phyloP scores from a whole-genome alignment of 2,888 invertebrate genomes.

The Catonia carolina region DNA sequence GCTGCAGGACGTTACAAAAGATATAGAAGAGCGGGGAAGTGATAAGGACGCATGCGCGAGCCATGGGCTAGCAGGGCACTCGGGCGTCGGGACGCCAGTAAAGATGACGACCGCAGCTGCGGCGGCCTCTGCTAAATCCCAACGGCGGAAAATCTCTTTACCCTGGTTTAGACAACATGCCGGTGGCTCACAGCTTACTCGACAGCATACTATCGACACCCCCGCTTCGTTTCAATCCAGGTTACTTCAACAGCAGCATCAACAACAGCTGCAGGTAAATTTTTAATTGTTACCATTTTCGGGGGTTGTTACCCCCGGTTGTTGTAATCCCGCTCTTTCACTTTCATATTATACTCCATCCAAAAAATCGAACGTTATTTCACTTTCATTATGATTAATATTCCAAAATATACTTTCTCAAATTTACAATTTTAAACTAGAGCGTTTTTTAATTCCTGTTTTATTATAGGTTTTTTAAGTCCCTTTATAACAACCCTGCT shows the following conservation, averaged over 20 bases:
- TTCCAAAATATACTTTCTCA: too few species aligned
- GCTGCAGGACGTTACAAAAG: neutral
- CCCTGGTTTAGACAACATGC: constrained; percentile 83
- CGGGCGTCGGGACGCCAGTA: constrained; percentile 35
- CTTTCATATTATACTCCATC: too few species aligned
- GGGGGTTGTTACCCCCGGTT: too few species aligned
- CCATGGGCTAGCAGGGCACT: constrained; percentile 25
- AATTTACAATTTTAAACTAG: too few species aligned
- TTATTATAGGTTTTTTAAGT: too few species aligned
- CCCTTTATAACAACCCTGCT: too few species aligned
- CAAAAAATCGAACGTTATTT: too few species aligned
- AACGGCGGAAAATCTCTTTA: constrained; percentile 74
- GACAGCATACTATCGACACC: constrained; percentile 87
- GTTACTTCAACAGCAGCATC: constrained; percentile 59
- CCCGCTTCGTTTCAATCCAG: constrained; percentile 77
- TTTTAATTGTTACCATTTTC: too few species aligned
- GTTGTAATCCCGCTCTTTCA: too few species aligned
- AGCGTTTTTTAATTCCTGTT: too few species aligned
- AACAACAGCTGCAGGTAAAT: constrained; percentile 34
- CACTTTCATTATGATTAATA: too few species aligned
- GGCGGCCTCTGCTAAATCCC: constrained; percentile 38
- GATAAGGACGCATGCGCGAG: neutral
- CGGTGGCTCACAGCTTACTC: constrained; percentile 66
- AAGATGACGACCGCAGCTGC: constrained; percentile 32
- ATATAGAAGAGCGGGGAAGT: neutral